These are phyloP conservation scores for Ophiodon elongatus DNA, from an alignment of 2,113 vertebrate genomes.

Conservation along the genomic window DNA sequence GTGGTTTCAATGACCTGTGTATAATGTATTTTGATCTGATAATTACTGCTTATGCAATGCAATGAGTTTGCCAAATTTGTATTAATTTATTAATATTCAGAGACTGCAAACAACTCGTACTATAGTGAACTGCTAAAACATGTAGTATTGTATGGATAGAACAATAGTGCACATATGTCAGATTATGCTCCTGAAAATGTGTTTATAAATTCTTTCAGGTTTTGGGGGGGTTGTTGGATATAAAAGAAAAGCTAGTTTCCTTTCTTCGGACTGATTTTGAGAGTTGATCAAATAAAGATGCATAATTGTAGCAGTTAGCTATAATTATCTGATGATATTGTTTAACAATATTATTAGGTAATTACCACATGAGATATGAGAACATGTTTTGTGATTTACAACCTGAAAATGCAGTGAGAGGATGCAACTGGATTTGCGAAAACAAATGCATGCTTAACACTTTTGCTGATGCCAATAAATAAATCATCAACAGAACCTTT, in stretches of 20 bases:
- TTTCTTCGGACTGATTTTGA: constrained; percentile 53
- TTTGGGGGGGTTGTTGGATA: constrained; percentile 48
- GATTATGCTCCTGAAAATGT: constrained; percentile 62
- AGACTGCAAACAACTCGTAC: constrained; percentile 57
- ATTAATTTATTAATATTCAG: constrained; percentile 44
- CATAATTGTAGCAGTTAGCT: constrained; percentile 58
- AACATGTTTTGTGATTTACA: constrained; percentile 55
- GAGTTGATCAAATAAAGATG: constrained; percentile 52
- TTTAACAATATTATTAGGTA: constrained; percentile 53
- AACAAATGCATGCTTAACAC: constrained; percentile 83
- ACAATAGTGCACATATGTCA: constrained; percentile 43
- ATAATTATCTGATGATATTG: constrained; percentile 59
- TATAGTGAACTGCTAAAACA: constrained; percentile 55
- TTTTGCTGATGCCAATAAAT: constrained; percentile 87
- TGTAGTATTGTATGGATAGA: constrained; percentile 57
- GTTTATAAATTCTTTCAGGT: constrained; percentile 57
- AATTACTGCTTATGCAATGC: constrained; percentile 75
- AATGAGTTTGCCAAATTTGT: constrained; percentile 69
- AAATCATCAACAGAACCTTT: constrained; percentile 66
- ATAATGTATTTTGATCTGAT: constrained; percentile 67
- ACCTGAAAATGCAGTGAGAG: constrained; percentile 55
- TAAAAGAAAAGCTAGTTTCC: constrained; percentile 43
- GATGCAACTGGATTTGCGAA: constrained; percentile 66
- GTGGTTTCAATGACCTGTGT: constrained; percentile 70
- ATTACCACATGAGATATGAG: constrained; percentile 34